Evolutionary conservation across 2,797 vertebrate species (phyloP), one percentile per base, ranked within the genome.

Genomic region (Lutjanus campechanus): DNA sequence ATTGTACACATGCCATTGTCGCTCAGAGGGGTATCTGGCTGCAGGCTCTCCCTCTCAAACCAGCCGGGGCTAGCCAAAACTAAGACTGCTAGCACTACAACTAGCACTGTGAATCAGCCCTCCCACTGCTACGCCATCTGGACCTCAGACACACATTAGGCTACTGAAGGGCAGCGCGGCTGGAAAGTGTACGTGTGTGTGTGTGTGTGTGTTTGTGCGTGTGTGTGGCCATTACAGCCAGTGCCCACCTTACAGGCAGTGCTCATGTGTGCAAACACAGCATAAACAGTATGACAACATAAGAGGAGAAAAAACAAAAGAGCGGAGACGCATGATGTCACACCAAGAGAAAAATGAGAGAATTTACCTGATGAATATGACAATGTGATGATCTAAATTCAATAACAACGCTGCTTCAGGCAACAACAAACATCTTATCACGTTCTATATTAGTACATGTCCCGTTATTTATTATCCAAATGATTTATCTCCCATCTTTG

Each of bases 41-140:
- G 61, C 69, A 79, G 63, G 64, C 81, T 77, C 64, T 81, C 77
- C 58, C 73, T 78, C 83, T 66, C 59, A 81, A 82, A 73, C 71
- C 82, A 81, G 79, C 47, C 43, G 1, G 58, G 63, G 41, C 69
- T 7, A 78, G 73, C 85, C 85, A 89, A 88, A 85, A 54, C 84
- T 49, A 54, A 86, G 77, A 76, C 84, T 79, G 89, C 84, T 85
- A 87, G 88, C 90, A 84, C 86, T 76, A 77, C 58, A 53, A 85
- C 82, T 82, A 88, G 75, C 77, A 67, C 63, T 55, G 54, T 80
- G 85, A 90, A 91, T 87, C 90, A 90, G 93, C 90, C 92, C 91
- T 90, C 95, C 95, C 84, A 85, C 92, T 9, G 92, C 77, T 87
- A 73, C 25, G 66, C 95, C 95, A 95, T 96, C 96, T 96, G 96